These are phyloP conservation scores for Plutomurus gul DNA, from an alignment of 1,140 invertebrate genomes.

Conservation along the genomic window DNA sequence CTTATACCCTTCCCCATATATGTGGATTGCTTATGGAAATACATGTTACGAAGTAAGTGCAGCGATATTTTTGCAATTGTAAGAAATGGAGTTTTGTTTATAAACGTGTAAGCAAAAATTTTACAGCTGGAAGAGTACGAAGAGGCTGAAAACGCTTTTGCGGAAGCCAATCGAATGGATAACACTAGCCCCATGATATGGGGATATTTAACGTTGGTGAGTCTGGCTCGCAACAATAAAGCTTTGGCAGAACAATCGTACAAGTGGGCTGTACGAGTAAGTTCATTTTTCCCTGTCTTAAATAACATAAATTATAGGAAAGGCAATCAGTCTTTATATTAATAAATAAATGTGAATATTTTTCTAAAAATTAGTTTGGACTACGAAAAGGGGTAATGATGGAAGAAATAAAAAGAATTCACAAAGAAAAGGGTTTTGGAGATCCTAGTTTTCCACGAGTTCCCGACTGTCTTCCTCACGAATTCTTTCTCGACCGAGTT, in stretches of 20 bases:
- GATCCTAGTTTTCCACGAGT: slow-evolving; percentile 41
- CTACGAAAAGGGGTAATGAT: slow-evolving; percentile 39
- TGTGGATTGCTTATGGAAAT: slow-evolving; percentile 58
- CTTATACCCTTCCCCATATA: slow-evolving; percentile 54
- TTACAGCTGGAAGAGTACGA: slow-evolving; percentile 55
- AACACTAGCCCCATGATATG: slow-evolving; percentile 56
- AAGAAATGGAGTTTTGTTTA: not conserved
- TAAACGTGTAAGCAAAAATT: not conserved
- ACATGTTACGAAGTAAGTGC: slow-evolving; percentile 55
- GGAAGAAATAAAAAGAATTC: slow-evolving; percentile 42
- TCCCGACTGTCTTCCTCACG: slow-evolving; percentile 49
- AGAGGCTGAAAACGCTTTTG: slow-evolving; percentile 56
- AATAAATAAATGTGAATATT: not conserved
- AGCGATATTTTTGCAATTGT: not conserved
- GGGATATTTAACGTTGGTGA: slow-evolving; percentile 58
- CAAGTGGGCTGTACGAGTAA: slow-evolving; percentile 50
- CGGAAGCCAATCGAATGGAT: slow-evolving; percentile 57
- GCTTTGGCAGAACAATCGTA: slow-evolving; percentile 44
- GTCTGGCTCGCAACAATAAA: slow-evolving; percentile 47
- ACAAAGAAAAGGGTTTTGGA: slow-evolving; percentile 42
- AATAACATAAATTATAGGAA: too few relatives aligned
- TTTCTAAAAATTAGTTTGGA: slow-evolving; percentile 40
- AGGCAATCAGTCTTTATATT: not conserved
- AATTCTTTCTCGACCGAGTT: slow-evolving; percentile 33
- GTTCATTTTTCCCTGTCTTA: not conserved